phyloP scores from a whole-genome alignment of 2,797 vertebrate genomes.

The Falco peregrinus region DNA sequence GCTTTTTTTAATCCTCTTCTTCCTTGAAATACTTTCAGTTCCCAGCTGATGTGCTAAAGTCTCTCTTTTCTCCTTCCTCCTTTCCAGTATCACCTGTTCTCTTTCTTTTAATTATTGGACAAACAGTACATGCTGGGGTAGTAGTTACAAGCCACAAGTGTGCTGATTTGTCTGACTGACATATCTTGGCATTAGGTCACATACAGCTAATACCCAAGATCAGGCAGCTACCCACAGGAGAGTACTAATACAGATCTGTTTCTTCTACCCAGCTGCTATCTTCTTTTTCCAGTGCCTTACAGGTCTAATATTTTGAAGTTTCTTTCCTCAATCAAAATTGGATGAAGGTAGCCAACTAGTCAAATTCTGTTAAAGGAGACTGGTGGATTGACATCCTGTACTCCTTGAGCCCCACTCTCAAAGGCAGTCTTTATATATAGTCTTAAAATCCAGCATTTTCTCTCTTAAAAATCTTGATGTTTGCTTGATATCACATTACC shows the following conservation, averaged over 20 bases:
- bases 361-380: background rate
- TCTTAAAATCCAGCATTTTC: background rate
- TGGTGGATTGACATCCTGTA: background rate
- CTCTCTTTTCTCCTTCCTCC: background rate
- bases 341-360: background rate
- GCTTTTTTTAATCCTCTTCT: background rate
- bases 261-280: background rate
- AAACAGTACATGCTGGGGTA: background rate
- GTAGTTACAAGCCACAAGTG: background rate
- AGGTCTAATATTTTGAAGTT: background rate
- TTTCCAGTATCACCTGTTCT: background rate
- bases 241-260: background rate
- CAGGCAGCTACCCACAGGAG: background rate
- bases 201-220: background rate
- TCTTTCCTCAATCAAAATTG: background rate
- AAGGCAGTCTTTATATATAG: background rate
- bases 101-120: background rate
- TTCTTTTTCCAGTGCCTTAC: background rate
- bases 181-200: background rate
- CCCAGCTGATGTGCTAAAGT: background rate
- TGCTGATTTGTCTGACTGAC: background rate
- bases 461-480: background rate
- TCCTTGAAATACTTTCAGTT: background rate
- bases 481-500: background rate
- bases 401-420: background rate